These are phyloP conservation scores for Pterostichus niger DNA, from an alignment of 2,888 invertebrate genomes.

Conservation along the genomic window DNA sequence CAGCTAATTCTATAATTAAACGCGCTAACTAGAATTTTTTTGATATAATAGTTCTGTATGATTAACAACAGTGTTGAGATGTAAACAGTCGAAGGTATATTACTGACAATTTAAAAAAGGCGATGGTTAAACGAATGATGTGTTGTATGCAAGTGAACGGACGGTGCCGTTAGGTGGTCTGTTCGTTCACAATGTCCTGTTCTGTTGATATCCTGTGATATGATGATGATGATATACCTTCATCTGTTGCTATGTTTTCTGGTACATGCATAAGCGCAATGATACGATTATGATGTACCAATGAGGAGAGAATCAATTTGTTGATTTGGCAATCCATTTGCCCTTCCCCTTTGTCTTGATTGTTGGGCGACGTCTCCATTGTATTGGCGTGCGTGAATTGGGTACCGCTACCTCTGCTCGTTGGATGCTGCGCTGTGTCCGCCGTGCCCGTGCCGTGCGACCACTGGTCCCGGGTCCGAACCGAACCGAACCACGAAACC, in stretches of 20 bases:
- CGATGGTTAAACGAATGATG: slow-evolving; percentile 49
- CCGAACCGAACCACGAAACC: slow-evolving; percentile 59
- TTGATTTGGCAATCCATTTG: slow-evolving; percentile 84
- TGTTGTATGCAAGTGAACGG: slow-evolving; percentile 20
- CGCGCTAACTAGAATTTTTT: slow-evolving; percentile 27
- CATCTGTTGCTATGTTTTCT: slow-evolving; percentile 74
- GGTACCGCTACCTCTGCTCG: slow-evolving; percentile 58
- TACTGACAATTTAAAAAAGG: slow-evolving; percentile 12
- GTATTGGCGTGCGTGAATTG: slow-evolving; percentile 74
- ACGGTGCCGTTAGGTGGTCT: slow-evolving; percentile 4
- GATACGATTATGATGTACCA: slow-evolving; percentile 72
- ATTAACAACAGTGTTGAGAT: slow-evolving; percentile 62
- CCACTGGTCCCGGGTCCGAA: slow-evolving; percentile 71
- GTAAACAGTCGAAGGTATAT: slow-evolving; percentile 62
- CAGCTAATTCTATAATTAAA: slow-evolving; percentile 31
- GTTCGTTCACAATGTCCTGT: slow-evolving; percentile 37
- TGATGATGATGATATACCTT: slow-evolving; percentile 72
- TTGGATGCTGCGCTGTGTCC: slow-evolving; percentile 68
- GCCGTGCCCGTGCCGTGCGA: slow-evolving; percentile 69
- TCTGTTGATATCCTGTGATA: slow-evolving; percentile 37
- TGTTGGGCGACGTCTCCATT: slow-evolving; percentile 81
- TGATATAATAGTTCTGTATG: slow-evolving; percentile 30
- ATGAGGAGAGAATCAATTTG: slow-evolving; percentile 75
- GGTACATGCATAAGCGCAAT: slow-evolving; percentile 71
- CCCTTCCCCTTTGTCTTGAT: slow-evolving; percentile 83